These are phyloP conservation scores for Girardinichthys multiradiatus DNA, from an alignment of 2,113 vertebrate genomes.

Conservation along the genomic window DNA sequence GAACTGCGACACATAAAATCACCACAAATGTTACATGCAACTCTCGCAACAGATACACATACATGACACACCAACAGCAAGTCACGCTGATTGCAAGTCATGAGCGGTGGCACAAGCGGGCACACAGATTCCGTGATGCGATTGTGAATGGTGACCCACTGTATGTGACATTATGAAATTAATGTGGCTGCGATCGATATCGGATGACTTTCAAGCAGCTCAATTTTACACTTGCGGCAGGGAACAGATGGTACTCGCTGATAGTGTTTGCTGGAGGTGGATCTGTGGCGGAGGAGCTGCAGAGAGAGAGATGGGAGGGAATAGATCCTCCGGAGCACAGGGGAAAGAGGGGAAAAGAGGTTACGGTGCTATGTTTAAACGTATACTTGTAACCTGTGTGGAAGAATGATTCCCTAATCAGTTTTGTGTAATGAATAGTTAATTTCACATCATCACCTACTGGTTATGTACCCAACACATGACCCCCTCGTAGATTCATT, in stretches of 20 bases:
- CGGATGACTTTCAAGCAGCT: conserved; percentile 70
- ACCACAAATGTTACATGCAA: neutral
- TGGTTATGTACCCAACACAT: conserved; percentile 54
- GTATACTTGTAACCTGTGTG: conserved; percentile 51
- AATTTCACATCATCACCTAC: conserved; percentile 63
- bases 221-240: conserved; percentile 75
- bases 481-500: conserved; percentile 48
- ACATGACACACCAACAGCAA: conserved; percentile 15
- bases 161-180: conserved; percentile 67
- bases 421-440: conserved; percentile 71
- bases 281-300: conserved; percentile 49
- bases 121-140: conserved; percentile 46
- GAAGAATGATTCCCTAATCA: conserved; percentile 67
- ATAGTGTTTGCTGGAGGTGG: conserved; percentile 68
- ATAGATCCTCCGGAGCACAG: conserved; percentile 32
- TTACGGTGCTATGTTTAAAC: conserved; percentile 45
- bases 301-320: conserved; percentile 18
- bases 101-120: conserved; percentile 30
- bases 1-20: neutral
- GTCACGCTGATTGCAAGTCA: conserved; percentile 14
- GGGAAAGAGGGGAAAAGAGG: conserved; percentile 40
- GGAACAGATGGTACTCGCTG: conserved; percentile 75
- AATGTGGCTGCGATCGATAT: conserved; percentile 72
- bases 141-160: conserved; percentile 54
- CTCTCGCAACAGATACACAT: conserved; percentile 25